Conservation (phyloP, 2,888 invertebrate genomes). For the Callyntrura guangdongensis region DNA sequence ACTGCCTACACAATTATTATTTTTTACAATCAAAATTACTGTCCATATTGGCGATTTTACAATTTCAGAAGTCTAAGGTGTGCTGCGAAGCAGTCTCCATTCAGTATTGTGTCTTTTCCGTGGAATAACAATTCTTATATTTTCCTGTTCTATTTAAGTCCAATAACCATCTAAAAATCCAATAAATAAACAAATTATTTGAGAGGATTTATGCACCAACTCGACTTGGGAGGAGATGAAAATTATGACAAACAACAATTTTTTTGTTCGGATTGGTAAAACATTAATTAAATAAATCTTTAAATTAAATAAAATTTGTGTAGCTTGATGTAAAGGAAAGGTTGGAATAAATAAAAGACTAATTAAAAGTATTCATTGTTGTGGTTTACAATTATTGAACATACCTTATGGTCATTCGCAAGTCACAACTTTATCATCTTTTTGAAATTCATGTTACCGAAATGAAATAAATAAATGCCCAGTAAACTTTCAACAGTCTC, state of each 20-base stretch:
- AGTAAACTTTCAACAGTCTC: not conserved
- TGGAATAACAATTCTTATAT: not conserved
- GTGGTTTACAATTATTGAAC: not conserved
- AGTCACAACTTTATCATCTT: not conserved
- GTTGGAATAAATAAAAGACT: constrained; percentile 1
- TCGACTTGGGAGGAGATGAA: not conserved
- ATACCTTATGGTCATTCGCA: not conserved
- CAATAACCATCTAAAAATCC: not conserved
- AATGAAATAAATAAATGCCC: no score
- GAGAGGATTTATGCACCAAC: no score
- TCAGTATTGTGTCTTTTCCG: not conserved
- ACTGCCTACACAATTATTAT: not conserved
- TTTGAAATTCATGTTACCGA: no score
- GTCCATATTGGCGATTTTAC: not conserved
- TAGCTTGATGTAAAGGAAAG: not conserved
- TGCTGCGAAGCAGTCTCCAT: not conserved
- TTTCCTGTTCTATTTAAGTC: not conserved
- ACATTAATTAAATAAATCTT: not conserved
- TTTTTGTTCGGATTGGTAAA: not conserved
- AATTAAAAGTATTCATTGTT: not conserved
- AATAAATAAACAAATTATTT: no score
- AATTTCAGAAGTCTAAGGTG: not conserved
- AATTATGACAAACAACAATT: not conserved
- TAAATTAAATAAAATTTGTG: not conserved
- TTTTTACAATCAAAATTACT: not conserved